Evolutionary conservation across 1,140 invertebrate species (phyloP), one percentile per base, ranked within the genome.

Genomic region (Sweltsa coloradensis): DNA sequence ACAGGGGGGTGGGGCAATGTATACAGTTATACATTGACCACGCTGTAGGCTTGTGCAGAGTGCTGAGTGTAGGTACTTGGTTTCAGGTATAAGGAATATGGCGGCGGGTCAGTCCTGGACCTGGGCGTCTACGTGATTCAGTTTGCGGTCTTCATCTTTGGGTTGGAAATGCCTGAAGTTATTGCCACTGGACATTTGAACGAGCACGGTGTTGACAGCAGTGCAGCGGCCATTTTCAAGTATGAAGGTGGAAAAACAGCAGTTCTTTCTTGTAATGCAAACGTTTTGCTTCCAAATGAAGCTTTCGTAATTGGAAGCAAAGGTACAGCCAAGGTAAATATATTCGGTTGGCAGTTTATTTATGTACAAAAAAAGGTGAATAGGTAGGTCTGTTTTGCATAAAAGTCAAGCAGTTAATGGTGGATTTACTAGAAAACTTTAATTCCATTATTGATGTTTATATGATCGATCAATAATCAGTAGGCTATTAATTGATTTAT

Each of bases 121-220:
- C 65, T 94, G 34, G 91, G 89, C 0, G 69, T 92, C 18, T 96
- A 96, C 59, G 62, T 69, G 3, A 62, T 93, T 13, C 88, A 94
- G 58, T 76, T 85, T 16, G 74, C 77, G 1, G 75, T 75, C 51
- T 74, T 78, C 51, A 69, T 85, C n/a, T 89, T 81, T 56, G 68
- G 75, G 50, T 73, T 78, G 11, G 69, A 76, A 50, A 62, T 59
- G 45, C 75, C 75, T 3, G 73, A 68, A 50, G 19, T 27, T 6
- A 34, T 55, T 25, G 72, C 79, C 1, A 60, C 61, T 26, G 87
- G 86, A 23, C 65, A 73, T 43, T 57, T 86, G 16, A 88, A 82
- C 56, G 59, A 70, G 16, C 66, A 78, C 6, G 83, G 81, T 13
- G 78, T 85, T 5, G 87, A 90, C 58, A 60, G 72, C 43, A 72